Base-by-base conservation (phyloP, 2,113 vertebrate species). In the Spea multiplicata region DNA sequence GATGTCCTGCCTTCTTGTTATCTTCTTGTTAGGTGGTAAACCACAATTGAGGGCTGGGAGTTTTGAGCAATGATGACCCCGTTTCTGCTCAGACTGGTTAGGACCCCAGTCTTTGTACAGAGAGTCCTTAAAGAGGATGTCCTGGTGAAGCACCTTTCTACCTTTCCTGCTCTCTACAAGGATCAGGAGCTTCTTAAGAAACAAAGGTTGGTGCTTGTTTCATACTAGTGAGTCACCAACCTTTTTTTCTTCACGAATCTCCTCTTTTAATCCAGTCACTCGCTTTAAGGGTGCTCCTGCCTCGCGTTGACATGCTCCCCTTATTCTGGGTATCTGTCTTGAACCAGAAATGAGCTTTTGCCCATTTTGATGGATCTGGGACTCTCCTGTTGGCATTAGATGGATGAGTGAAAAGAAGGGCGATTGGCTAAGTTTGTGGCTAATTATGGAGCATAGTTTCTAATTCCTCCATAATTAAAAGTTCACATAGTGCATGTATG, bases 201-300 rank as follows among this genome's bases (percentile, higher is more conserved):
- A 77, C 82, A 90, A 86, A 93, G 92, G 92, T 93, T 90, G 86
- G 92, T 92, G 85, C 83, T 30, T 74, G 81, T 82, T 82, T 76
- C 78, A 80, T 77, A 53, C 64, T 83, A 69, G 45, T 78, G 50
- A 57, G 49, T 65, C 52, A 83, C 80, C 83, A 83, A 70, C 83
- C 78, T 8, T 74, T 72, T 50, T 83, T 71, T 59, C 48, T 62
- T 80, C 7, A 16, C 55, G 68, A 62, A 67, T 72, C 69, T 78
- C 69, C 76, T 72, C 30, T 30, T 30, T 30, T 30, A 30, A 30
- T 30, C 30, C 30, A 30, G 30, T 30, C 30, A 30, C 30, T 30
- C 30, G 30, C 2, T 30, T 30, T 30, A 30, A n/a, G n/a, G n/a
- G n/a, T n/a, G n/a, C n/a, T n/a, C n/a, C n/a, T n/a, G n/a, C n/a